A percentile compares a stretch with the other conserved stretches of the same genome.
These are phyloP conservation scores for Brachylomia viminalis DNA, from an alignment of 2,888 invertebrate species.

Conservation along the genomic window DNA sequence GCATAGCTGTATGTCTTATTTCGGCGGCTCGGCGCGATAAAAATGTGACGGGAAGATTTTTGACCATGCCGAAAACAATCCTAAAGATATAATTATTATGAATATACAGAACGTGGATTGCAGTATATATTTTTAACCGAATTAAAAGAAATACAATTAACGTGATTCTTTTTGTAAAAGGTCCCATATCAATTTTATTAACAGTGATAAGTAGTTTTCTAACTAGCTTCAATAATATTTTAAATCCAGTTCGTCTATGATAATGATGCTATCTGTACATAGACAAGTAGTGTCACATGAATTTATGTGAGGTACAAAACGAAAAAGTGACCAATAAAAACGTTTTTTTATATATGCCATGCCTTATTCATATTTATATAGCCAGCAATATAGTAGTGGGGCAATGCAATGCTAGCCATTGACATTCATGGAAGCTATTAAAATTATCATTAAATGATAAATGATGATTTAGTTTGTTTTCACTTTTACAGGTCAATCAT, in stretches of 20 bases:
- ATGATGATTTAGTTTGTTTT: neutral
- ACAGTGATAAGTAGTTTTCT: neutral
- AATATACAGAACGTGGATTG: neutral
- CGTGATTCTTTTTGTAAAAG: neutral
- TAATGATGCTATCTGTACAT: too few relatives aligned
- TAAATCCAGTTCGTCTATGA: neutral
- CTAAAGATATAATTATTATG: neutral
- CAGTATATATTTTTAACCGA: neutral
- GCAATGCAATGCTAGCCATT: neutral
- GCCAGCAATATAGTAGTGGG: neutral
- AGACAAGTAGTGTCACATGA: neutral
- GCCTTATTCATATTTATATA: neutral
- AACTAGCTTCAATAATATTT: neutral
- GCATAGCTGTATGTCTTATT: constrained; percentile 1
- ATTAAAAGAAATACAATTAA: neutral
- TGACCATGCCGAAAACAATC: neutral
- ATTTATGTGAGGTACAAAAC: neutral
- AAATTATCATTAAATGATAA: neutral
- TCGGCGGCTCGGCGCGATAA: neutral
- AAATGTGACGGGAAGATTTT: neutral
- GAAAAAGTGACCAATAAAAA: too few relatives aligned
- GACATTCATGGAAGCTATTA: neutral
- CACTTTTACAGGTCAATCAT: neutral
- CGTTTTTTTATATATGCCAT: too few relatives aligned
- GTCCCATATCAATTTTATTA: neutral